phyloP scores from a whole-genome alignment of 2,797 vertebrate genomes.

The Chromis chromis region DNA sequence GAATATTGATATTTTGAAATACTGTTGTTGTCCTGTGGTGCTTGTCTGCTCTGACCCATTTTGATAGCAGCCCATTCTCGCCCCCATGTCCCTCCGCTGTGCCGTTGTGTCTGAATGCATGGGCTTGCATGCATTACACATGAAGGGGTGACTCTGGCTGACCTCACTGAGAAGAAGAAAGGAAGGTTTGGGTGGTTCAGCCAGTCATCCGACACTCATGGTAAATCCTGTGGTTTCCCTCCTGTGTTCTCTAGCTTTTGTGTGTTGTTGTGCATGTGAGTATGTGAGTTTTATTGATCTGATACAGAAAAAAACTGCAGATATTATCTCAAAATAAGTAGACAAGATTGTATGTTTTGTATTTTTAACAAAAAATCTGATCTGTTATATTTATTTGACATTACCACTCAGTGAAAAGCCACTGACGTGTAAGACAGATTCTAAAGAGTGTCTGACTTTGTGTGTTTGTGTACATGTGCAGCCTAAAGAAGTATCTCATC shows the following conservation, averaged over 20 bases:
- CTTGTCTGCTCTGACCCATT: constrained; percentile 84
- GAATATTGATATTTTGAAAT: constrained; percentile 80
- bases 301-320: neutral
- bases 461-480: constrained; percentile 33
- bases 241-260: constrained; percentile 59
- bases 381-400: neutral
- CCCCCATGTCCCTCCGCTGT: constrained; percentile 78
- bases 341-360: neutral
- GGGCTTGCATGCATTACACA: constrained; percentile 90
- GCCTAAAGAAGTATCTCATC: constrained; percentile 45
- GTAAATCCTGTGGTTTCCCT: constrained; percentile 90
- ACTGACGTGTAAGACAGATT: neutral
- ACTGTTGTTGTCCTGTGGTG: constrained; percentile 83
- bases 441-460: constrained; percentile 18
- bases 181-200: constrained; percentile 96
- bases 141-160: constrained; percentile 96
- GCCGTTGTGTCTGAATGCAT: constrained; percentile 88
- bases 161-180: constrained; percentile 98
- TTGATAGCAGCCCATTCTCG: constrained; percentile 85
- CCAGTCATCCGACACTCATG: constrained; percentile 96
- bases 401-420: neutral
- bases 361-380: neutral
- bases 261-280: constrained; percentile 4
- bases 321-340: constrained; percentile 7
- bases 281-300: constrained; percentile 12